Percentiles rank a stretch among this genome's conserved stretches.
These are phyloP conservation scores for Podarcis lilfordi DNA, from an alignment of 2,797 vertebrate species.

Conservation along the genomic window DNA sequence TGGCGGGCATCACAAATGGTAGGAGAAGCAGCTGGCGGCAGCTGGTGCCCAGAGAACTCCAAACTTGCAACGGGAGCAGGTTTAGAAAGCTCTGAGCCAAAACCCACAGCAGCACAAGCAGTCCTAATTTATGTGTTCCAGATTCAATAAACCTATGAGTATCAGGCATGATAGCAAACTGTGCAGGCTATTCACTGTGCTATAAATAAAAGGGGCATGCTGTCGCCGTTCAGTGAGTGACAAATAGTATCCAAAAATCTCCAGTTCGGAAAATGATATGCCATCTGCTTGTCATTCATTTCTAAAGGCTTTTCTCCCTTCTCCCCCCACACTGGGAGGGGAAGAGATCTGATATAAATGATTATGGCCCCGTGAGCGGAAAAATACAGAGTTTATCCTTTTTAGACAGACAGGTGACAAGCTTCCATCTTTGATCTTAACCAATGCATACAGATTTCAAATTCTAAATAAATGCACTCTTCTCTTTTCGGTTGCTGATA, in stretches of 20 bases:
- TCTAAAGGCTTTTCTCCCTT: slow-evolving; percentile 23
- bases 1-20: not conserved
- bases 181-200: not conserved
- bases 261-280: slow-evolving; percentile 49
- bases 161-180: not conserved
- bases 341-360: slow-evolving; percentile 33
- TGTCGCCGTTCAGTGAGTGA: not conserved
- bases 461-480: not conserved
- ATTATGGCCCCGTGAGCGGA: not conserved
- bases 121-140: not conserved
- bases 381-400: slow-evolving; percentile 31
- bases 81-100: not conserved
- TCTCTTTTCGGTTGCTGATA: slow-evolving; percentile 15
- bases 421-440: slow-evolving; percentile 6
- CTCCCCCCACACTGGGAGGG: not conserved
- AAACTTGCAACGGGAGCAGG: not conserved
- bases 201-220: slow-evolving; percentile 11
- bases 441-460: slow-evolving; percentile 18
- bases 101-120: not conserved
- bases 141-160: slow-evolving; percentile 11
- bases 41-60: not conserved
- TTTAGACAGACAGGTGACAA: slow-evolving; percentile 38
- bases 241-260: slow-evolving; percentile 54
- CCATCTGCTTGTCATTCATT: slow-evolving; percentile 51
- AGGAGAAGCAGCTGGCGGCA: not conserved